A percentile compares a stretch with the other conserved stretches of the same genome.
These are phyloP conservation scores for Orchestia grillus DNA, from an alignment of 1,140 invertebrate species.

Conservation along the genomic window DNA sequence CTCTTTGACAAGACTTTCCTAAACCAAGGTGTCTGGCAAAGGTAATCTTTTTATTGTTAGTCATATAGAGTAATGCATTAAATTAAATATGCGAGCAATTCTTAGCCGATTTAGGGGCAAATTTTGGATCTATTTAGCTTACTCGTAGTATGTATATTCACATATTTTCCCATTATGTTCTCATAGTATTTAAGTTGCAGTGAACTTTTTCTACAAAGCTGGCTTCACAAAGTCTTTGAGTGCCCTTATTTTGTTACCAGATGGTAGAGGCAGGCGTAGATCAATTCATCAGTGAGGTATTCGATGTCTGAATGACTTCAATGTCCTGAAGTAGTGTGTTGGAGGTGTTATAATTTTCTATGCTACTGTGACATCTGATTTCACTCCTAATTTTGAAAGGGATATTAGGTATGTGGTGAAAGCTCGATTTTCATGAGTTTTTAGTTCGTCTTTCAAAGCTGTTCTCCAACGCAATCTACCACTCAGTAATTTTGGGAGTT, in stretches of 20 bases:
- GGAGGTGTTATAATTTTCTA: no score
- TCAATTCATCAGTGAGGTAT: not conserved
- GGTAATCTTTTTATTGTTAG: conserved; percentile 59
- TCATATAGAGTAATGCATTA: conserved; percentile 12
- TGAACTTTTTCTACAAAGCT: not conserved
- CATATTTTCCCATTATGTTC: not conserved
- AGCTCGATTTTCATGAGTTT: no score
- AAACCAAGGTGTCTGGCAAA: conserved; percentile 66
- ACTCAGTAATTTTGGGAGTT: no score
- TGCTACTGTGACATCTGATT: no score
- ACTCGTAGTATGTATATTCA: not conserved
- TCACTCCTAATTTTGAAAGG: no score
- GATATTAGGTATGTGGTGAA: no score
- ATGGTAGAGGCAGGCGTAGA: not conserved
- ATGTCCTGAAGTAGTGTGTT: no score
- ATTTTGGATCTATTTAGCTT: not conserved
- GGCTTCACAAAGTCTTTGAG: not conserved
- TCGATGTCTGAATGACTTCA: no score
- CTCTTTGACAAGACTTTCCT: conserved; percentile 67
- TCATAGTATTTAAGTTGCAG: not conserved
- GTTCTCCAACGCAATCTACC: no score
- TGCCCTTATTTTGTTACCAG: not conserved
- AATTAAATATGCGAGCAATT: not conserved
- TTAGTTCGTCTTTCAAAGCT: no score
- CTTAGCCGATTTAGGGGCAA: not conserved